Evolutionary conservation across 2,888 invertebrate species (phyloP).

Genomic region (Biston stratarius): DNA sequence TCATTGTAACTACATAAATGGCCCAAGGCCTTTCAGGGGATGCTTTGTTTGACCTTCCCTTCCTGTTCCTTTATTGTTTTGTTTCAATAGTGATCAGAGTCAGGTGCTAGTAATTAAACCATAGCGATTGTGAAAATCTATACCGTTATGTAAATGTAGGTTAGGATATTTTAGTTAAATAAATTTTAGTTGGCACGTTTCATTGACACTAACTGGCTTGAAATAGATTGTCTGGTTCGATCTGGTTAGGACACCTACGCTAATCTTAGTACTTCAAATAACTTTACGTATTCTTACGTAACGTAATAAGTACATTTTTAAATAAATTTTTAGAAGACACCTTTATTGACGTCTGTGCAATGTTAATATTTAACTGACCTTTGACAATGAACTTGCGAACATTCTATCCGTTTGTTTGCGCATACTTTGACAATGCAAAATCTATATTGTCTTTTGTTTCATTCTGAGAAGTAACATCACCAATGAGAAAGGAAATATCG

Average conservation of each 20-base stretch:
- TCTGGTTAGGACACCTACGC: constrained; percentile 54
- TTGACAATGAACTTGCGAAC: constrained; percentile 46
- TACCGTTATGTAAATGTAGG: constrained; percentile 45
- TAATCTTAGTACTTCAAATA: constrained; percentile 22
- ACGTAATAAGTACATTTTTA: constrained; percentile 1
- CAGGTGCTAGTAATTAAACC: constrained; percentile 27
- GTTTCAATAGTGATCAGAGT: constrained; percentile 18
- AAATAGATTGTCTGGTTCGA: constrained; percentile 71
- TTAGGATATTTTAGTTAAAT: constrained; percentile 69
- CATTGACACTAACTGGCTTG: constrained; percentile 67
- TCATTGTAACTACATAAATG: constrained; percentile 33
- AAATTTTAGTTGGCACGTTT: constrained; percentile 73
- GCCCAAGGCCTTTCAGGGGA: constrained; percentile 40
- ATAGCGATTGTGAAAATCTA: constrained; percentile 23
- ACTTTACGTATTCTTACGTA: constrained; percentile 18
- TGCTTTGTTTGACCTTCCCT: constrained; percentile 41
- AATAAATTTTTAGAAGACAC: constrained; percentile 23
- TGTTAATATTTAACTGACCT: constrained; percentile 45
- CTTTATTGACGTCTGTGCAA: constrained; percentile 28
- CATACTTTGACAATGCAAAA: constrained; percentile 22
- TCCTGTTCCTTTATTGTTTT: constrained; percentile 39
- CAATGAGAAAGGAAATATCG: constrained; percentile 12
- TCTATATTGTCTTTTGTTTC: constrained; percentile 25
- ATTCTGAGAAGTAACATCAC: constrained; percentile 24
- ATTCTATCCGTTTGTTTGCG: constrained; percentile 10